phyloP scores from a whole-genome alignment of 2,113 vertebrate species.

The Aptenodytes forsteri region DNA sequence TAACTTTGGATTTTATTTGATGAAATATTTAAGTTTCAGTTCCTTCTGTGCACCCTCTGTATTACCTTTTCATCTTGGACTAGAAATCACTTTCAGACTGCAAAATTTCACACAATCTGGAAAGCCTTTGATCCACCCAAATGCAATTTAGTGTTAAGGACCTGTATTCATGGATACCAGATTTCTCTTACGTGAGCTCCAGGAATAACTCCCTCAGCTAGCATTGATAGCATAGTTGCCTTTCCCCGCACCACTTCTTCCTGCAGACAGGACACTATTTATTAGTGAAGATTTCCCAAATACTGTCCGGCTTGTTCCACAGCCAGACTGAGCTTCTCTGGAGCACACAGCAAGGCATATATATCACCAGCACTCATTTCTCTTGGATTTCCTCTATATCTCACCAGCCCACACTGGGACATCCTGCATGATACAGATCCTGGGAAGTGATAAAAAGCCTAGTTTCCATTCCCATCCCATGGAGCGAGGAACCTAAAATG shows the following conservation, averaged over 20 bases:
- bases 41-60: neutral
- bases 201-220: neutral
- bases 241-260: neutral
- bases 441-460: neutral
- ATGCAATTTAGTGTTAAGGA: neutral
- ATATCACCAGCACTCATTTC: neutral
- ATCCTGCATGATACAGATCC: neutral
- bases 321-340: neutral
- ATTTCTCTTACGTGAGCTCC: neutral
- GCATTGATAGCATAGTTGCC: fast-evolving
- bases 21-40: neutral
- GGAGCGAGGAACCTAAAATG: neutral
- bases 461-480: neutral
- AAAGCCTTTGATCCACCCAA: neutral
- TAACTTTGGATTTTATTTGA: neutral
- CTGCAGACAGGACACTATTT: neutral
- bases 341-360: no score
- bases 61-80: neutral
- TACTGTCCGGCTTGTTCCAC: neutral
- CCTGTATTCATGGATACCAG: neutral
- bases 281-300: neutral
- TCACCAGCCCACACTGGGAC: neutral
- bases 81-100: neutral
- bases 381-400: neutral
- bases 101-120: neutral